Percentiles rank a stretch among this genome's conserved stretches.
These are phyloP conservation scores for Potorous gilbertii DNA, from an alignment of 2,797 vertebrate species.

Conservation along the genomic window DNA sequence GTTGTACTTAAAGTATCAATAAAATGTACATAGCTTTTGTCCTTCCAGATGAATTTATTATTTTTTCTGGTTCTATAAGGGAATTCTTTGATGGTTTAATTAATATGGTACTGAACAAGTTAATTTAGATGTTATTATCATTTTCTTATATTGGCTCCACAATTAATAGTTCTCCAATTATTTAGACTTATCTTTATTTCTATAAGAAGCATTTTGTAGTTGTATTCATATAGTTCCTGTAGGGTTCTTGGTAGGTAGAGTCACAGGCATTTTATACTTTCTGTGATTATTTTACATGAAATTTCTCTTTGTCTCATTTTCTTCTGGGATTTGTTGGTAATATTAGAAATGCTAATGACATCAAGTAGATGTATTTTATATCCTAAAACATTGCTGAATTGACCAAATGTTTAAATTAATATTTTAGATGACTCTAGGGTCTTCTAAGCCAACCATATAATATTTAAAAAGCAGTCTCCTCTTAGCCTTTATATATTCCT, in stretches of 20 bases:
- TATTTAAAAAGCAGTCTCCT: background rate
- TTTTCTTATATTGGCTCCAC: background rate
- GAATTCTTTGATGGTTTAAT: background rate
- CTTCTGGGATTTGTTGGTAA: background rate
- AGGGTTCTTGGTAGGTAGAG: background rate
- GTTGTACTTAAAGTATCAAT: background rate
- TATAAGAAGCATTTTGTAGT: background rate
- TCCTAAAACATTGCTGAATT: background rate
- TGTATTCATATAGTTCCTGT: background rate
- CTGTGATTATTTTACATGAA: background rate
- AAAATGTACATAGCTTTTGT: background rate
- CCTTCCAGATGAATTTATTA: background rate
- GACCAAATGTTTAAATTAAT: background rate
- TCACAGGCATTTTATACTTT: background rate
- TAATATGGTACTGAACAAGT: background rate
- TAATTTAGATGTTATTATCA: background rate
- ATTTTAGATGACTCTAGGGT: background rate
- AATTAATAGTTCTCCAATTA: background rate
- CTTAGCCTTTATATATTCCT: background rate
- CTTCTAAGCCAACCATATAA: background rate
- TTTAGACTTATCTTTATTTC: background rate
- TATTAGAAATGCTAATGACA: background rate
- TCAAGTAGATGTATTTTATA: background rate
- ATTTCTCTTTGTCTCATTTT: background rate
- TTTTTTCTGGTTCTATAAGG: background rate